Conservation (phyloP, 1,140 invertebrate genomes). For the Diabrotica virgifera region DNA sequence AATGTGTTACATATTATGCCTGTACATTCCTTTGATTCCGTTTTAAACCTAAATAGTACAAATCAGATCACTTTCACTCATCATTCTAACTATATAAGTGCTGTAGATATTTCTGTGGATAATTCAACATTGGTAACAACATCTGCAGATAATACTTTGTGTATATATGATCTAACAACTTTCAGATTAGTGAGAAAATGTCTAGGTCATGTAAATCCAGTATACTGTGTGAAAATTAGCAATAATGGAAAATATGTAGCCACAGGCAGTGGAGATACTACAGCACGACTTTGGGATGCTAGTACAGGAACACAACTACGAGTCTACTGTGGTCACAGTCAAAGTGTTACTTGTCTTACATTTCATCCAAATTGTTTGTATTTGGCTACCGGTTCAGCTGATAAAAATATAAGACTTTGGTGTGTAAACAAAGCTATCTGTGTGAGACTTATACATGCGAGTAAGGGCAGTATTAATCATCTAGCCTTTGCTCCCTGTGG, state of each 20-base stretch:
- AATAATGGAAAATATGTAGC: slow-evolving; percentile 70
- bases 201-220: slow-evolving; percentile 78
- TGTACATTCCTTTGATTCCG: slow-evolving; percentile 29
- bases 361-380: slow-evolving; percentile 72
- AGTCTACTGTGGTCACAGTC: slow-evolving; percentile 78
- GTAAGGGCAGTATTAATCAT: slow-evolving; percentile 58
- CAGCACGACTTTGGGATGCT: slow-evolving; percentile 81
- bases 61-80: slow-evolving; percentile 36
- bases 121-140: slow-evolving; percentile 35
- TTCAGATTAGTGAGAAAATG: slow-evolving; percentile 41
- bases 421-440: slow-evolving; percentile 60
- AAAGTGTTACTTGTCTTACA: slow-evolving; percentile 75
- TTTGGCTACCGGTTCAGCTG: slow-evolving; percentile 66
- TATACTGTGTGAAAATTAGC: slow-evolving; percentile 81
- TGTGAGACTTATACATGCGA: slow-evolving; percentile 61
- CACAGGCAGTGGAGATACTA: slow-evolving; percentile 81
- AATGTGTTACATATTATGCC: slow-evolving; percentile 33
- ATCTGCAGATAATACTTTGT: slow-evolving; percentile 39
- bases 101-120: slow-evolving; percentile 31
- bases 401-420: slow-evolving; percentile 67
- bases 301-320: slow-evolving; percentile 75
- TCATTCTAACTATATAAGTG: slow-evolving; percentile 40
- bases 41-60: slow-evolving; percentile 19
- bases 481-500: slow-evolving; percentile 71
- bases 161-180: slow-evolving; percentile 31